Percentiles rank a stretch among this genome's conserved stretches.
Conservation (phyloP, 2,797 vertebrate genomes). For the Gymnoscopelus braueri region DNA sequence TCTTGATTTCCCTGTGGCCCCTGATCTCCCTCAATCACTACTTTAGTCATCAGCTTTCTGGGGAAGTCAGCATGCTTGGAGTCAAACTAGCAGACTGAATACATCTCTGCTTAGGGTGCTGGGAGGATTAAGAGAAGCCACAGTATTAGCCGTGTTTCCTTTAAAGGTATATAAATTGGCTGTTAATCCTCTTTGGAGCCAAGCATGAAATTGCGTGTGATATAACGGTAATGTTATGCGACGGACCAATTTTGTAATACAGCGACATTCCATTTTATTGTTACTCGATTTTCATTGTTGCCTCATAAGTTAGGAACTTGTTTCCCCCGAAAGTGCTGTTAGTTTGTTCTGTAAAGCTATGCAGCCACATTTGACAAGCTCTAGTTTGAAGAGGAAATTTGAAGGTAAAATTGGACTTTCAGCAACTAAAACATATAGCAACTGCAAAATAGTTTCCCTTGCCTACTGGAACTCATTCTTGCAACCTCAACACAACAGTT, state of each 20-base stretch:
- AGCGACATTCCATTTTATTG: constrained; percentile 50
- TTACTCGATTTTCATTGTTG: constrained; percentile 40
- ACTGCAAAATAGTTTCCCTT: too few species aligned
- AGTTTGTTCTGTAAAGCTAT: too few species aligned
- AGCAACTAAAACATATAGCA: too few species aligned
- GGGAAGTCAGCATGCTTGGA: constrained; percentile 54
- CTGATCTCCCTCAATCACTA: constrained; percentile 69
- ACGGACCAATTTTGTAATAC: constrained; percentile 53
- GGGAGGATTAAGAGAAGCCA: constrained; percentile 67
- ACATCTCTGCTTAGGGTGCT: constrained; percentile 60
- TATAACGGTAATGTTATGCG: constrained; percentile 66
- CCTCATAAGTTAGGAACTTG: constrained; percentile 6
- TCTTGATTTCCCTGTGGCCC: constrained; percentile 79
- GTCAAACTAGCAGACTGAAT: constrained; percentile 68
- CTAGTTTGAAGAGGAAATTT: too few species aligned
- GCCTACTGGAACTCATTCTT: too few species aligned
- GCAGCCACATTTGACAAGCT: too few species aligned
- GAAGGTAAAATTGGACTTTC: too few species aligned
- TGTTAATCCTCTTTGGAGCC: constrained; percentile 76
- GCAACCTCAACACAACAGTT: too few species aligned
- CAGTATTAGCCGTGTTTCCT: constrained; percentile 72
- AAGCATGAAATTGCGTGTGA: constrained; percentile 79
- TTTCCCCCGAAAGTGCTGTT: not conserved
- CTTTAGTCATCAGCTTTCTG: constrained; percentile 72
- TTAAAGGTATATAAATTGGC: constrained; percentile 79